Evolutionary conservation across 2,113 vertebrate species (phyloP).

Genomic region (Nesoenas mayeri): DNA sequence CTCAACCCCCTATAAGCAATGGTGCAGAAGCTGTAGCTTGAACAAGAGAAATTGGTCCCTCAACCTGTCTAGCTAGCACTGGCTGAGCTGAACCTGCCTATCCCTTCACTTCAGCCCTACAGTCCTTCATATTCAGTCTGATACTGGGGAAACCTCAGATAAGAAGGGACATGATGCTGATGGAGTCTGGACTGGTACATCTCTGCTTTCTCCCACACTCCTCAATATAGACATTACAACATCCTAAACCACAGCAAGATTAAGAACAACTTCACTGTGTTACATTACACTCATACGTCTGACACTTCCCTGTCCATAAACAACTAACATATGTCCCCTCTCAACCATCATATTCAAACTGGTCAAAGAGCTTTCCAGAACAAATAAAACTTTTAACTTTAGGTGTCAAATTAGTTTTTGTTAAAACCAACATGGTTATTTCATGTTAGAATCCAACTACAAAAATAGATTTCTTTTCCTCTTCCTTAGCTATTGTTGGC

Average conservation of each 20-base stretch:
- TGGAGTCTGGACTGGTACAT: neutral
- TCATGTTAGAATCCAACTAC: neutral
- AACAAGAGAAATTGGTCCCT: neutral
- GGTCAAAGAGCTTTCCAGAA: neutral
- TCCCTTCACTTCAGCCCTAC: neutral
- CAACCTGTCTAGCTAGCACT: no score
- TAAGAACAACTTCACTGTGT: neutral
- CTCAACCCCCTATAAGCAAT: neutral
- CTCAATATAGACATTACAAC: neutral
- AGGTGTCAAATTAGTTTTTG: neutral
- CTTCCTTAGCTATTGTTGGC: slow-evolving; percentile 38
- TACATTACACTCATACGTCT: neutral
- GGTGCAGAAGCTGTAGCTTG: neutral
- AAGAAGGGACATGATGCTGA: neutral
- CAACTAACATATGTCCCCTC: neutral
- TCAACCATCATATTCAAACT: neutral
- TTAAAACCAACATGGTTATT: neutral
- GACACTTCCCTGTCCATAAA: neutral
- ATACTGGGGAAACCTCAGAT: neutral
- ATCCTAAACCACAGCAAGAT: neutral
- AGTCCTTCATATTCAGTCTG: neutral
- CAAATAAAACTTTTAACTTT: neutral
- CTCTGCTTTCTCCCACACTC: neutral
- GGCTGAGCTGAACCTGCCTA: neutral
- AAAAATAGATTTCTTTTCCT: slow-evolving; percentile 23